These are phyloP conservation scores for Apomyelois bistriatella DNA, from an alignment of 2,888 invertebrate genomes.

Conservation along the genomic window DNA sequence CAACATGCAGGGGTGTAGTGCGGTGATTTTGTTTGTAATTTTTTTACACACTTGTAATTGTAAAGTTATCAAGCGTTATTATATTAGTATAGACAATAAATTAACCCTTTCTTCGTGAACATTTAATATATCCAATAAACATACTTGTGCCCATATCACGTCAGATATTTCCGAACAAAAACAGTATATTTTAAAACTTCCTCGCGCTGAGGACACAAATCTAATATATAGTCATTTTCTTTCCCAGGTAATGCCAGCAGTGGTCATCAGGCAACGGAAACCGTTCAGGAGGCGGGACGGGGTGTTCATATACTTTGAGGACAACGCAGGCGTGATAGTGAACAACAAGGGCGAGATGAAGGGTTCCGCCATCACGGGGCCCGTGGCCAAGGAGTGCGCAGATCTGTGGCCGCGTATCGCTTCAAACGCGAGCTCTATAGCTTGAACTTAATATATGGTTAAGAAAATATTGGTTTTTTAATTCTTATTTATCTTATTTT, in stretches of 20 bases:
- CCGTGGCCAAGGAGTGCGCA: slow-evolving; percentile 99
- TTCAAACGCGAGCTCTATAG: slow-evolving; percentile 99
- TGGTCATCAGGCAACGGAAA: slow-evolving; percentile 98
- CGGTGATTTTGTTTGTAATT: too few species aligned
- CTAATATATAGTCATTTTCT: too few species aligned
- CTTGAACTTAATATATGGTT: slow-evolving; percentile 76
- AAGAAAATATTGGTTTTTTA: slow-evolving; percentile 15
- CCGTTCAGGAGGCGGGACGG: slow-evolving; percentile 99
- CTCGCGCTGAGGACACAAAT: too few species aligned
- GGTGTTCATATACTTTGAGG: slow-evolving; percentile 99
- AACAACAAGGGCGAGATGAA: slow-evolving; percentile 99
- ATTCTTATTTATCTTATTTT: too few species aligned
- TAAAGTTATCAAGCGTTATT: too few species aligned
- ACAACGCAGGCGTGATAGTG: slow-evolving; percentile 99
- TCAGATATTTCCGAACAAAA: too few species aligned
- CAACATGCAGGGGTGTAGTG: too few species aligned
- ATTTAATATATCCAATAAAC: too few species aligned
- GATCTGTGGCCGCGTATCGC: slow-evolving; percentile 99
- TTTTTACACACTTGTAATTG: too few species aligned
- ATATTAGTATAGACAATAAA: too few species aligned
- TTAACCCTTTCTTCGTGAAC: too few species aligned
- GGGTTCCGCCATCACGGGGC: slow-evolving; percentile 99
- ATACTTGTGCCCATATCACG: too few species aligned
- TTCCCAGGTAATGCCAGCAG: slow-evolving; percentile 96
- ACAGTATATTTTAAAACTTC: neutral